phyloP scores from a whole-genome alignment of 2,113 vertebrate genomes.

The Lophura nycthemera region DNA sequence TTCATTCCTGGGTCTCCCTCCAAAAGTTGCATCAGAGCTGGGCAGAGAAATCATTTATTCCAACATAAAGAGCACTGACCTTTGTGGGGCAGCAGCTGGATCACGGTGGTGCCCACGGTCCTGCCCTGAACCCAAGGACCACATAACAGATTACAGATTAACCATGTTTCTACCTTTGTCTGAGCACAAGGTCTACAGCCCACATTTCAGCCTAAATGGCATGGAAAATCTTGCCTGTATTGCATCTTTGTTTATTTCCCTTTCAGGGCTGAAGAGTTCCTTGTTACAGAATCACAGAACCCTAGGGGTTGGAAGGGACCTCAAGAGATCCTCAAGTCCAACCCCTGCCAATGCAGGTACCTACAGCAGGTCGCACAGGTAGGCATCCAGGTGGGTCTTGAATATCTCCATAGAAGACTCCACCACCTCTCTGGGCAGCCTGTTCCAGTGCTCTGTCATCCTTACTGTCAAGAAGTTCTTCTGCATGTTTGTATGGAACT shows the following conservation, averaged over 20 bases:
- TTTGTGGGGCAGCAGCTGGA: neutral
- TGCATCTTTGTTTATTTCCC: neutral
- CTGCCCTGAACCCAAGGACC: neutral
- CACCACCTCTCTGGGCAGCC: too few species aligned
- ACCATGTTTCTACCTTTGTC: neutral
- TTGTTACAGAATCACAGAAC: neutral
- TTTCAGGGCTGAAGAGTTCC: neutral
- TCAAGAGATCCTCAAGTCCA: too few species aligned
- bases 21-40: neutral
- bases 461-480: too few species aligned
- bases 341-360: too few species aligned
- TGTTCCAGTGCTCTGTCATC: too few species aligned
- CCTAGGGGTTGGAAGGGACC: too few species aligned
- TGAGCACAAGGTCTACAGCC: neutral
- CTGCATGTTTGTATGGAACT: too few species aligned
- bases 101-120: rapidly evolving
- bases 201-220: neutral
- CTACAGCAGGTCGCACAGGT: too few species aligned
- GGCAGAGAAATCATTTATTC: neutral
- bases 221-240: neutral
- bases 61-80: neutral
- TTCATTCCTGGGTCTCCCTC: neutral
- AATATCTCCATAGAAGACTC: too few species aligned
- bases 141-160: neutral
- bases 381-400: too few species aligned